Evolutionary conservation across 2,797 vertebrate species (phyloP).

Genomic region (Glyptemys insculpta): DNA sequence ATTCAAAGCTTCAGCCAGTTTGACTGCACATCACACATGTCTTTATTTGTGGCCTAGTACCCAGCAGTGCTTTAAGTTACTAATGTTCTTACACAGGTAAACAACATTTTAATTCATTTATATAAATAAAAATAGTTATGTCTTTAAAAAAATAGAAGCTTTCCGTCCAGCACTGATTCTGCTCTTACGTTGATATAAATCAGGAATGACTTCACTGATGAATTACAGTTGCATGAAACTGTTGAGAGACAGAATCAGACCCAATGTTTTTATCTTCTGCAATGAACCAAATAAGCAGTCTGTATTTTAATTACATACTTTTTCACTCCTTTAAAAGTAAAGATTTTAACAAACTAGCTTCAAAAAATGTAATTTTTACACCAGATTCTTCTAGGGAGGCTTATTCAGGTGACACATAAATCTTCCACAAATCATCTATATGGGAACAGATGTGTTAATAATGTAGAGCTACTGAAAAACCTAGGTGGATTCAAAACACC

Average conservation of each 20-base stretch:
- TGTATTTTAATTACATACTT: background rate
- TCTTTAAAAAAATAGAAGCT: constrained; percentile 7
- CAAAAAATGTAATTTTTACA: background rate
- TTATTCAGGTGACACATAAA: background rate
- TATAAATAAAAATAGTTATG: background rate
- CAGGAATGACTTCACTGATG: background rate
- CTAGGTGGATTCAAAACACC: background rate
- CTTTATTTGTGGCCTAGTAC: constrained; percentile 24
- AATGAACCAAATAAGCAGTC: background rate
- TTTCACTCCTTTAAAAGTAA: background rate
- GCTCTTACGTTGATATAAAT: background rate
- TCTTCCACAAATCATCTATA: background rate
- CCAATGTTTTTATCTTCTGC: background rate
- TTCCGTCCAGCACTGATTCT: background rate
- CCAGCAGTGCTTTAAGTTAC: background rate
- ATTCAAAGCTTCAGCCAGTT: background rate
- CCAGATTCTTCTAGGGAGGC: background rate
- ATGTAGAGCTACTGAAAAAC: background rate
- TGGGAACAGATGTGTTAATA: background rate
- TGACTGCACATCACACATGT: background rate
- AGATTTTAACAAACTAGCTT: background rate
- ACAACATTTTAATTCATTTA: constrained; percentile 28
- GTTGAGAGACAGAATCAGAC: background rate
- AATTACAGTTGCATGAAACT: background rate
- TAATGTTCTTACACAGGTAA: background rate